Conservation (phyloP, 2,797 vertebrate genomes). For the Babyrousa celebensis region DNA sequence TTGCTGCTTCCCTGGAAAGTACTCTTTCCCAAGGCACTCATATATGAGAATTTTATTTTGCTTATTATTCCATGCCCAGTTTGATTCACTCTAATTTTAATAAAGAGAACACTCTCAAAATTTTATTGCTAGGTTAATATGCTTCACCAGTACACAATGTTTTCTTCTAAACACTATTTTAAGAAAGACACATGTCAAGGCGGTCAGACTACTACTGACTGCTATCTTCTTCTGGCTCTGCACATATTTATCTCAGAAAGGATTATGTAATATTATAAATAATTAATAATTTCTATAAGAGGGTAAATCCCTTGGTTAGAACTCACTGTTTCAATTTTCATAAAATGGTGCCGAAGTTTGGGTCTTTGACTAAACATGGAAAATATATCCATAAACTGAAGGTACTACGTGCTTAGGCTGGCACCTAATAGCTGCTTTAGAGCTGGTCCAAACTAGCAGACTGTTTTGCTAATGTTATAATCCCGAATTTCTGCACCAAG, state of each 20-base stretch:
- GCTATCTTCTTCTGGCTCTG: background rate
- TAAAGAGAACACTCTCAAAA: background rate
- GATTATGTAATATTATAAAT: background rate
- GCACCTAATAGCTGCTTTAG: background rate
- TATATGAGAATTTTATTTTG: background rate
- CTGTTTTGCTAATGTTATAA: background rate
- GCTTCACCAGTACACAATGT: background rate
- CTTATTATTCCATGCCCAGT: background rate
- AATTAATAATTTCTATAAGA: background rate
- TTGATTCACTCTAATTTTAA: background rate
- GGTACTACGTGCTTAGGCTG: background rate
- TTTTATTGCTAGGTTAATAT: slow-evolving; percentile 7
- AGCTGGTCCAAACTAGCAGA: background rate
- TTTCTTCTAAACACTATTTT: background rate
- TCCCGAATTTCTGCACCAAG: background rate
- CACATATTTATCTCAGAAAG: background rate
- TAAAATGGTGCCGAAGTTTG: background rate
- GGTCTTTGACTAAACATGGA: background rate
- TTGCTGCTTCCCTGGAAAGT: background rate
- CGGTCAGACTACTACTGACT: background rate
- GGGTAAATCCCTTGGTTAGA: background rate
- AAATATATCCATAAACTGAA: background rate
- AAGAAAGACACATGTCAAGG: background rate
- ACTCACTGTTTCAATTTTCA: background rate
- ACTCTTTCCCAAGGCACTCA: background rate